A percentile compares a stretch with the other conserved stretches of the same genome.
phyloP scores from a whole-genome alignment of 2,888 invertebrate species.

The Heliconius hortense region DNA sequence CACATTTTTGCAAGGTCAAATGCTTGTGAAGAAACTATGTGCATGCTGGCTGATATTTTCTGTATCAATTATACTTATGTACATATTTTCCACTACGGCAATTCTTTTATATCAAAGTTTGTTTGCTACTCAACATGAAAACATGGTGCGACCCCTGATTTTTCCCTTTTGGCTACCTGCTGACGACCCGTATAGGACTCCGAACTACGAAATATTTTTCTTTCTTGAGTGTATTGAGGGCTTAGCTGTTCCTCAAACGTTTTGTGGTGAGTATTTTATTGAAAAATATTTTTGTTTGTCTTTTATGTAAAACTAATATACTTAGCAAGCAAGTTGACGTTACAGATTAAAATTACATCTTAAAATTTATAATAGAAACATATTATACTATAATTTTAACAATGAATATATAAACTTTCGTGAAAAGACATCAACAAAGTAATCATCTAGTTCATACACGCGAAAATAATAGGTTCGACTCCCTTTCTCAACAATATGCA shows the following conservation, averaged over 20 bases:
- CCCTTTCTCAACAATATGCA: no score
- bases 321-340: no score
- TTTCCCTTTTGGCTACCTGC: constrained; percentile 66
- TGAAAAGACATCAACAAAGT: no score
- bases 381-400: no score
- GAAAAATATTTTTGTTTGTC: not conserved
- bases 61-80: constrained; percentile 43
- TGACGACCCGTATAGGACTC: constrained; percentile 63
- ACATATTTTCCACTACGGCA: constrained; percentile 48
- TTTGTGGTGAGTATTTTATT: constrained; percentile 55
- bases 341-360: no score
- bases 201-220: constrained; percentile 64
- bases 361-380: no score
- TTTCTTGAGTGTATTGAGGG: constrained; percentile 45
- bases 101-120: constrained; percentile 55
- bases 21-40: constrained; percentile 61
- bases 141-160: constrained; percentile 56
- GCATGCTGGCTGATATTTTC: constrained; percentile 53
- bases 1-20: constrained; percentile 58
- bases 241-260: constrained; percentile 51
- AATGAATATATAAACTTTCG: no score
- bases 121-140: constrained; percentile 55
- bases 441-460: no score
- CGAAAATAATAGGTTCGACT: no score
- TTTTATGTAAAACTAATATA: not conserved